Evolutionary conservation across 1,140 invertebrate species (phyloP), one percentile per base, ranked within the genome.

Genomic region (Zaprionus africanus): DNA sequence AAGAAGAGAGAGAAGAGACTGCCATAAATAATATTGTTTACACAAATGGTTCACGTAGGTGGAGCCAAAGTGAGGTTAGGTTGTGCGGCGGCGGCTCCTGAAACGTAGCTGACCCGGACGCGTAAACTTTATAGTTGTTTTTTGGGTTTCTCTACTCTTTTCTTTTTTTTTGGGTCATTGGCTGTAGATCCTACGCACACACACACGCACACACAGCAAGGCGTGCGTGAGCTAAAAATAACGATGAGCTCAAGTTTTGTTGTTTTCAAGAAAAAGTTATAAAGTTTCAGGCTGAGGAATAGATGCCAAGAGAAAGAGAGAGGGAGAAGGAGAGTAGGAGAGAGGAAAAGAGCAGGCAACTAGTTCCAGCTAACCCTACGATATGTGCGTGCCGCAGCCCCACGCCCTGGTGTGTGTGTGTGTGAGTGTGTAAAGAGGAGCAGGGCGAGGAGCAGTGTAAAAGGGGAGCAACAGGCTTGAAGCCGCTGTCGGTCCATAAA

Each of bases 11-110:
- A 62, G 61, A 34, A 53, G 5, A 46, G 19, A 76, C 41, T 67
- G 68, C 66, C 85, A 82, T 88, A 88, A 88, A 88, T 82, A 90
- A 90, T 85, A 76, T 85, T 88, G 85, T 88, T 88, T 88, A 90
- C 86, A 88, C 85, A 88, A 88, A 85, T 88, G 85, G 82, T 90
- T 88, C 69, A 77, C 81, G 79, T 70, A 81, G 63, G 65, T 66
- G 81, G 38, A 71, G 63, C 19, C 57, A 43, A 43, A 63, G 31
- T 61, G 43, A 22, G 43, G 66, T 22, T 46, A 69, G 15, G 57
- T 41, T 15, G 36, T 12, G 34, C 12, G 34, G 34, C 9, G 9
- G 58, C 58, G 67, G 80, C 82, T 86, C 82, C 82, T 85, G 59
- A 84, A 88, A 59, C 77, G 65, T 59, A 58, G 22, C 60, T 79